These are phyloP conservation scores for Drosophila obscura DNA, from an alignment of 1,140 invertebrate genomes.

Conservation along the genomic window DNA sequence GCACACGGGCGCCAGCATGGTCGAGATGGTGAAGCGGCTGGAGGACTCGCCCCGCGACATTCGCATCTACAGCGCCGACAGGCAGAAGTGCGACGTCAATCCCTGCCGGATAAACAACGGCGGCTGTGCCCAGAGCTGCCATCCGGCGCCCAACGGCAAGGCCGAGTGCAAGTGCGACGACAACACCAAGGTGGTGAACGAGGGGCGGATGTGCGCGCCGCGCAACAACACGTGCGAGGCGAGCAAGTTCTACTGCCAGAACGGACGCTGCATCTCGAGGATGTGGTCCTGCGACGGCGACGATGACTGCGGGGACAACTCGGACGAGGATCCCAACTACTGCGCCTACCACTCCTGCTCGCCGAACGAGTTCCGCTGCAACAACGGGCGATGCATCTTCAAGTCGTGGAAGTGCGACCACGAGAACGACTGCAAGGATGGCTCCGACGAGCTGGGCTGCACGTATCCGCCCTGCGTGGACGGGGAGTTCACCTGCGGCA, in stretches of 20 bases:
- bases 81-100: constrained; percentile 93
- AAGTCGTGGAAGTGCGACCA: constrained; percentile 97
- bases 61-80: constrained; percentile 92
- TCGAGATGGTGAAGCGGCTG: constrained; percentile 95
- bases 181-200: constrained; percentile 94
- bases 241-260: constrained; percentile 96
- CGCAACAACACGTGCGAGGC: constrained; percentile 94
- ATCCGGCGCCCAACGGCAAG: constrained; percentile 92
- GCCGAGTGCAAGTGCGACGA: constrained; percentile 95
- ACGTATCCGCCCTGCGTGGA: constrained; percentile 93
- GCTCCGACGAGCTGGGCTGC: constrained; percentile 96
- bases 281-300: constrained; percentile 98
- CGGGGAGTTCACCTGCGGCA: constrained; percentile 97
- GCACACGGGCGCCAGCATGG: constrained; percentile 97
- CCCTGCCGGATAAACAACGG: constrained; percentile 97
- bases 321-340: constrained; percentile 96
- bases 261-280: constrained; percentile 96
- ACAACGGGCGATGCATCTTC: constrained; percentile 97
- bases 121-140: constrained; percentile 97
- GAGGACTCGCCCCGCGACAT: constrained; percentile 96
- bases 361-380: constrained; percentile 96
- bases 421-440: constrained; percentile 97
- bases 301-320: constrained; percentile 96
- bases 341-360: constrained; percentile 97
- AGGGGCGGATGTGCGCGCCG: constrained; percentile 94